These are phyloP conservation scores for Schizothorax lantsangensis DNA, from an alignment of 2,797 vertebrate species.

Conservation along the genomic window DNA sequence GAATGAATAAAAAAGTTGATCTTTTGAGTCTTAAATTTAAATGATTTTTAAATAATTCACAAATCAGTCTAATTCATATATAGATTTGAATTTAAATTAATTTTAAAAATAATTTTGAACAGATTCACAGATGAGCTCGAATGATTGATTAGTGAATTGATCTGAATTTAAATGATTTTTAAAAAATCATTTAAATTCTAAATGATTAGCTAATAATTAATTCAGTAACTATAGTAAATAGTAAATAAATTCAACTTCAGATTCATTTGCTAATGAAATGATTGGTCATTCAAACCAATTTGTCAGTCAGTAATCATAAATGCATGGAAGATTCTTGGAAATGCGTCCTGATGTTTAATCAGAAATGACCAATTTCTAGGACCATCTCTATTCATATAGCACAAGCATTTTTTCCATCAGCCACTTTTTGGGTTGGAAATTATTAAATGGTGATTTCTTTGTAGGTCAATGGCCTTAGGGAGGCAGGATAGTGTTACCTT, in stretches of 20 bases:
- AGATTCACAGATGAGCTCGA: not conserved
- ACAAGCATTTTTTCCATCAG: not conserved
- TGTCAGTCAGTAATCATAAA: not conserved
- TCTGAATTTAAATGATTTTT: not conserved
- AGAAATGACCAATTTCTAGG: not conserved
- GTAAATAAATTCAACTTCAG: too few species aligned
- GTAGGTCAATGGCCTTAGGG: slow-evolving; percentile 36
- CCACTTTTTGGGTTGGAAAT: slow-evolving; percentile 32
- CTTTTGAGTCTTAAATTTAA: not conserved
- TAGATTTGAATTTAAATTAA: not conserved
- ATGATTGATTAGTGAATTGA: not conserved
- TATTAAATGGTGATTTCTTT: slow-evolving; percentile 15
- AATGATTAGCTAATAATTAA: not conserved
- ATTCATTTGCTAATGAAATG: not conserved
- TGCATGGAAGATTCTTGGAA: not conserved
- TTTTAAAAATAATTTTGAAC: not conserved
- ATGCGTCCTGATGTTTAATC: not conserved
- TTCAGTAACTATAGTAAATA: not conserved
- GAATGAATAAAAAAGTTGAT: not conserved
- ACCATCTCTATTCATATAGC: not conserved
- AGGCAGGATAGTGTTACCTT: slow-evolving; percentile 51
- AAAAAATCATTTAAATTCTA: not conserved
- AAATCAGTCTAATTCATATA: not conserved
- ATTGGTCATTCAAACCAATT: not conserved
- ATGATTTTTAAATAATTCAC: not conserved